phyloP scores from a whole-genome alignment of 2,113 vertebrate genomes.

The Datnioides undecimradiatus region DNA sequence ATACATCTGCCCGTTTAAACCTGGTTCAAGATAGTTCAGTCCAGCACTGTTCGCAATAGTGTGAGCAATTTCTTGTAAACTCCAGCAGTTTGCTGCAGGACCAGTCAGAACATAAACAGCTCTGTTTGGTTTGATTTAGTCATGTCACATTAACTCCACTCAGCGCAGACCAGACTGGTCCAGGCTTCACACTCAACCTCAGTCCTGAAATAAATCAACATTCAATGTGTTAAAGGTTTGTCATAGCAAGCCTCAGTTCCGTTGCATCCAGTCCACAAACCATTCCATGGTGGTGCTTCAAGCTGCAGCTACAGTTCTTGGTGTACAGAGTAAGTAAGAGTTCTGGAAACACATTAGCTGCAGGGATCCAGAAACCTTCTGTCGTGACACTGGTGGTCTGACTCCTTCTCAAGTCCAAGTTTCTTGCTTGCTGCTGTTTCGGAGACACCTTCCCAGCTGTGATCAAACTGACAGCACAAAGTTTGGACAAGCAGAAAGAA shows the following conservation, averaged over 20 bases:
- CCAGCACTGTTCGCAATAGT: not conserved
- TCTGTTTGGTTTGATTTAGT: not conserved
- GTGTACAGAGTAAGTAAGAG: not conserved
- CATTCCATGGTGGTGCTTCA: not conserved
- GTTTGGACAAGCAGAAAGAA: not conserved
- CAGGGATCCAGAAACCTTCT: not conserved
- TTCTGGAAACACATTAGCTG: not conserved
- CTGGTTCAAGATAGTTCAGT: not conserved
- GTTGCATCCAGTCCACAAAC: not conserved
- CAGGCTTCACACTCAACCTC: not conserved
- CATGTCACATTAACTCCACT: not conserved
- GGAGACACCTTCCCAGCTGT: not conserved
- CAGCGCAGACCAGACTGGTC: not conserved
- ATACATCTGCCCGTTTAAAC: not conserved
- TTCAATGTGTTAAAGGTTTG: conserved; percentile 37
- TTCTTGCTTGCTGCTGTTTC: not conserved
- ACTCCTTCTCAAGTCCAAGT: not conserved
- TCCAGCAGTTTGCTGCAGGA: not conserved
- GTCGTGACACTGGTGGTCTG: not conserved
- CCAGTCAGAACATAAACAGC: not conserved
- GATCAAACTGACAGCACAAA: not conserved
- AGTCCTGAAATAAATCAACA: conserved; percentile 43
- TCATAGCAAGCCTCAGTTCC: not conserved
- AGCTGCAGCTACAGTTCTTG: not conserved
- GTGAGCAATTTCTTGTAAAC: not conserved